Percentiles rank a stretch among this genome's conserved stretches.
Conservation (phyloP, 2,797 vertebrate genomes). For the Sarcoramphus papa region DNA sequence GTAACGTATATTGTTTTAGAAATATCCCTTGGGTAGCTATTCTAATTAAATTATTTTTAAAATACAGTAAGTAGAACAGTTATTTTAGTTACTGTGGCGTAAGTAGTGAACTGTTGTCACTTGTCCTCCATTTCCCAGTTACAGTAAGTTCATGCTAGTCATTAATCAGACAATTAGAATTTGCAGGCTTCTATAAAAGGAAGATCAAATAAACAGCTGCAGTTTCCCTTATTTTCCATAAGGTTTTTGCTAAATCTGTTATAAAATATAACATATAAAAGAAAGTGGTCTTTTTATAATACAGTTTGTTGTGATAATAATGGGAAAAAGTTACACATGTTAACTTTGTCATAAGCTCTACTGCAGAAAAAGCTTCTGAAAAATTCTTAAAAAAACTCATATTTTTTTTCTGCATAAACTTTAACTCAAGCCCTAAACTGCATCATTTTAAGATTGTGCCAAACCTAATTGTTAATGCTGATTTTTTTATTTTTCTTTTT, state of each 20-base stretch:
- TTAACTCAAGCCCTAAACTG: neutral
- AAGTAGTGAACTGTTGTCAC: neutral
- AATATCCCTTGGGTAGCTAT: neutral
- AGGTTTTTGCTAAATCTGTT: neutral
- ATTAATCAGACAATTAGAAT: neutral
- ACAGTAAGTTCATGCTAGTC: neutral
- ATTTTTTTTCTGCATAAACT: neutral
- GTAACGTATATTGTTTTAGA: neutral
- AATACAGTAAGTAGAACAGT: conserved; percentile 16
- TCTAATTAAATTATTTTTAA: conserved; percentile 40
- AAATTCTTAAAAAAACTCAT: neutral
- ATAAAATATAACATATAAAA: neutral
- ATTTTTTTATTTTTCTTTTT: neutral
- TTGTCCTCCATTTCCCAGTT: neutral
- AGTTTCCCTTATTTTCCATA: neutral
- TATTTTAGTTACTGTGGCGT: conserved; percentile 5
- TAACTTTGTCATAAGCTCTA: neutral
- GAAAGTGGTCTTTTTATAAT: neutral
- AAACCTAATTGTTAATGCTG: neutral
- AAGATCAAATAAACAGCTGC: neutral
- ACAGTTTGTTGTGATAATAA: neutral
- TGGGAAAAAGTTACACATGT: neutral
- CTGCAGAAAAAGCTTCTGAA: neutral
- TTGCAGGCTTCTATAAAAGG: neutral
- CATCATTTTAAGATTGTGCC: neutral